Evolutionary conservation across 2,888 invertebrate genomes (phyloP), one percentile per base, ranked within the genome.

Genomic region (Anorthoa munda): DNA sequence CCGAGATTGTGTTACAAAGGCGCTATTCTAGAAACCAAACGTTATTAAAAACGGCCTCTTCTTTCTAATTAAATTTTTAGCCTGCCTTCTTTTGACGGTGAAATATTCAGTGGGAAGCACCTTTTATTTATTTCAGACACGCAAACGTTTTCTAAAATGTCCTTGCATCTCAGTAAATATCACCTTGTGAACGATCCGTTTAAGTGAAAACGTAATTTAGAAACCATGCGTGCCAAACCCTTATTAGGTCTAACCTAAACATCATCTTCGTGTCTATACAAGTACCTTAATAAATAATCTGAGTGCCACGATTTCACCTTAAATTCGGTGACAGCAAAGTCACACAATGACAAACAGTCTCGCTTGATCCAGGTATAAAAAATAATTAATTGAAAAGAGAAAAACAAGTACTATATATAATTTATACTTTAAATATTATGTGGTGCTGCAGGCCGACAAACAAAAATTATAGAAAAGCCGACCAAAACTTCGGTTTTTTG

Each of bases 21-120:
- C n/a, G 31, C n/a, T 53, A 31, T 67, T 75, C 46, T 39, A 12
- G 50, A 46, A 67, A 67, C 58, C 69, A 69, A n/a, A 23, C 45
- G 15, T 70, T 56, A 77, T 77, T 77, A 18, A 75, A 56, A 61
- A 63, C 18, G 23, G 13, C 15, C 18, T 13, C 12, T 61, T 23
- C 17, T 23, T 75, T 58, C 23, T 70, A 31, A 63, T 58, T 9
- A 11, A 23, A n/a, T 46, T 59, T 59, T 71, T 26, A 45, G n/a
- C 18, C 18, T 59, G 18, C 26, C 15, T 53, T 48, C 4, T 31
- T 50, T 70, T 31, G 15, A n/a, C 21, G 26, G 7, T 31, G 12
- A 17, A 77, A 76, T 55, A 45, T 53, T 59, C 45, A 45, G n/a
- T 59, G 4, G 9, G 9, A 0, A 39, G 39, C 5, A 39, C 18